A percentile compares a stretch with the other conserved stretches of the same genome.
phyloP scores from a whole-genome alignment of 1,140 invertebrate genomes.

The Papilio glaucus region DNA sequence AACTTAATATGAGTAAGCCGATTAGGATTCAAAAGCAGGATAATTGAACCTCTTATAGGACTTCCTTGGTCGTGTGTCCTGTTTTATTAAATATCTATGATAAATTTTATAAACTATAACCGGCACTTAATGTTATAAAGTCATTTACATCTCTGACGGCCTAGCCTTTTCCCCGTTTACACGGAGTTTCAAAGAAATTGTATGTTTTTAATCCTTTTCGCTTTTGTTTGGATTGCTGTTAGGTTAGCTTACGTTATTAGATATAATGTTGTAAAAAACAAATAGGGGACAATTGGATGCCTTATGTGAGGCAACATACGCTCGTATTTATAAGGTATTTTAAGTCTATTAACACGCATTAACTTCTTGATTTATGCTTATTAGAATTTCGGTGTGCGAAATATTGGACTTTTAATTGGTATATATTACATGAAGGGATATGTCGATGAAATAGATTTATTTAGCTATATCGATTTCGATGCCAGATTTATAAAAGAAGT shows the following conservation, averaged over 20 bases:
- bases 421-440: background rate
- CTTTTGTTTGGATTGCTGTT: background rate
- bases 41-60: no score
- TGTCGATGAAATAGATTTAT: background rate
- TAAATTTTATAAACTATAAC: no score
- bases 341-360: no score
- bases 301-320: no score
- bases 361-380: background rate
- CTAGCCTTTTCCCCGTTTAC: background rate
- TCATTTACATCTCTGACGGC: slow-evolving; percentile 21
- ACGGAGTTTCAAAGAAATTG: slow-evolving; percentile 3
- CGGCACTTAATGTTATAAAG: slow-evolving; percentile 2
- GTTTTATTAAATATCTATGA: no score
- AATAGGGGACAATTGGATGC: background rate
- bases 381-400: background rate
- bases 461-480: background rate
- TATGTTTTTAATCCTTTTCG: no score
- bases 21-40: no score
- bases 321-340: no score
- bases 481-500: background rate
- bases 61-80: no score
- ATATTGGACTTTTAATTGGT: background rate
- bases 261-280: no score
- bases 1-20: no score
- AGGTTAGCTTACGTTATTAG: no score